Base-by-base conservation (phyloP, 2,113 vertebrate genomes). In the Tinamus guttatus region DNA sequence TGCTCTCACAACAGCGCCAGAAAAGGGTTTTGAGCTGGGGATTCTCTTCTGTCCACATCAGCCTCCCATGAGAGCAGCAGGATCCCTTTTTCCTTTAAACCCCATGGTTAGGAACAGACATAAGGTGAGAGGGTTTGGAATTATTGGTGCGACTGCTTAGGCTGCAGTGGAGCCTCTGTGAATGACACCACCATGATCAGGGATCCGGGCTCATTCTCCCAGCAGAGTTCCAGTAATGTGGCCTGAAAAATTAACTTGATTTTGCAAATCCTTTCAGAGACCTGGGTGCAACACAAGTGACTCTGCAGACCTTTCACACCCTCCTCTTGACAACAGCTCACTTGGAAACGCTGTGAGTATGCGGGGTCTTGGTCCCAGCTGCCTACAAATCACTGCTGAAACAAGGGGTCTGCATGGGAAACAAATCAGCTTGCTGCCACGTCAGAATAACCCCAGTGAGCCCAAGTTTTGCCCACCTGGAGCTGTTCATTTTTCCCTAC, bases 271-370 rank as follows among this genome's bases (percentile, higher is more conserved):
- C 59, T 94, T 87, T 52, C 94, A 98, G 98, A 89, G 97, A 98
- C 78, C 47, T 98, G 79, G 89, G 95, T 27, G 60, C n/a, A 41
- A 98, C 98, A 5, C 71, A 62, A 34, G 96, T 97, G 36, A 54
- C 86, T 3, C 45, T 70, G 9, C 65, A 59, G 34, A 54, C 45
- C 5, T 5, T 97, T 45, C 76, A 97, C 65, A 74, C 24, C 3
- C 65, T 95, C 49, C 91, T 98, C 76, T 74, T 85, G 67, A 92
- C 70, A 49, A 78, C 85, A 20, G 20, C n/a, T 28, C 13, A 3
- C 27, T 21, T 98, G 85, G 91, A 97, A 94, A 97, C 28, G 2
- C 95, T 98, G 98, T 98, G 94, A 98, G 98, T 91, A 43, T 2
- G 47, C 38, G 32, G 47, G 30, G 14, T 14, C n/a, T 90, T 49